These are phyloP conservation scores for Caenorhabditis japonica DNA, from an alignment of 2,888 invertebrate species.

Conservation along the genomic window DNA sequence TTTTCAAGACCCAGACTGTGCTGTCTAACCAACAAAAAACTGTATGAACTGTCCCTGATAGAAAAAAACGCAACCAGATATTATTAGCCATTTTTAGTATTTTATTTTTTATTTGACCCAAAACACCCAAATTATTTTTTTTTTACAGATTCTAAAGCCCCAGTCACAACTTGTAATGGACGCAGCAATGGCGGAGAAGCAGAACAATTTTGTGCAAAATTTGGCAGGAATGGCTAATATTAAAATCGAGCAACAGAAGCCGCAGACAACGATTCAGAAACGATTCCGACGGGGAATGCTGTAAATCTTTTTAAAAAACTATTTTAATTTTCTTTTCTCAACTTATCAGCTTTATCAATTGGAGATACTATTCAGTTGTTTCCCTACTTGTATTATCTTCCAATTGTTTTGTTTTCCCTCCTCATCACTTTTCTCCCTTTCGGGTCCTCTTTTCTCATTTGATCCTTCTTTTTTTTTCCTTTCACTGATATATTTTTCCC, in stretches of 20 bases:
- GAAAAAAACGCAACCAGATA: too few relatives aligned
- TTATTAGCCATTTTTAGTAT: too few relatives aligned
- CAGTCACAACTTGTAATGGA: slow-evolving; percentile 59
- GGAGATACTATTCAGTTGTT: slow-evolving; percentile 22
- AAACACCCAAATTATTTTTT: neutral
- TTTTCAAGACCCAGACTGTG: too few relatives aligned
- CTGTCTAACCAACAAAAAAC: neutral
- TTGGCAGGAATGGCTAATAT: slow-evolving; percentile 61
- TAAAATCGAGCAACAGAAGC: slow-evolving; percentile 58
- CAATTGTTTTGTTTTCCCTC: slow-evolving; percentile 5
- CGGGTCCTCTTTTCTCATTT: slow-evolving; percentile 19
- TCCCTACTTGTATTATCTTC: neutral
- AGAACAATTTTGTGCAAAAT: slow-evolving; percentile 54
- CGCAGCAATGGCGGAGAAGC: slow-evolving; percentile 57
- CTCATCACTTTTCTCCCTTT: slow-evolving; percentile 43
- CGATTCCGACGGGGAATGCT: slow-evolving; percentile 72
- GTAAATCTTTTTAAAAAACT: too few relatives aligned
- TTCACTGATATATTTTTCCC: neutral
- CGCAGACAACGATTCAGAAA: slow-evolving; percentile 61
- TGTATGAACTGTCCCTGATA: too few relatives aligned
- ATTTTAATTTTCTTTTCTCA: too few relatives aligned
- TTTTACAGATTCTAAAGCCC: slow-evolving; percentile 70
- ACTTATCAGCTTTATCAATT: slow-evolving; percentile 31
- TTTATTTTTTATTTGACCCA: too few relatives aligned
- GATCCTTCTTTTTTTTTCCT: neutral